Evolutionary conservation across 2,797 vertebrate species (phyloP).

Genomic region (Yasuhikotakia modesta): DNA sequence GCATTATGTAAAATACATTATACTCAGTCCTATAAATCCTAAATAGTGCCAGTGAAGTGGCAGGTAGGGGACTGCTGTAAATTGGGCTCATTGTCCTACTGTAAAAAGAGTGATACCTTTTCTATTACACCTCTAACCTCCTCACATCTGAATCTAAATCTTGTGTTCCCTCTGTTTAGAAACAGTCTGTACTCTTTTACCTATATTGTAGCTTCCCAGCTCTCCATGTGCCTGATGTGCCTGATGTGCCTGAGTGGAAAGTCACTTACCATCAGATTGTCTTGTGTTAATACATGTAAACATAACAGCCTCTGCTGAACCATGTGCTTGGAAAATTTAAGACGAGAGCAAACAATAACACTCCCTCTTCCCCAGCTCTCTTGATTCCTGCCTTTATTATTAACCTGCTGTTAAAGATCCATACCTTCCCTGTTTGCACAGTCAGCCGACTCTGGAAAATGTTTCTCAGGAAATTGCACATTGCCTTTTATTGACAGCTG

Average conservation of each 20-base stretch:
- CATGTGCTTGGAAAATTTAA: conserved; percentile 50
- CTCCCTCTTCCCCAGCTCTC: conserved; percentile 26
- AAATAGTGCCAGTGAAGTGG: too few species aligned
- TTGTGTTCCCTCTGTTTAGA: neutral
- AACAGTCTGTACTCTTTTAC: neutral
- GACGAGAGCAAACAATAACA: conserved; percentile 51
- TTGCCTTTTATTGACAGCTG: conserved; percentile 50
- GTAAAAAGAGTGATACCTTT: too few species aligned
- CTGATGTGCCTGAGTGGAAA: conserved; percentile 7
- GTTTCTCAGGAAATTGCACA: conserved; percentile 56
- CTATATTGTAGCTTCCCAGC: neutral
- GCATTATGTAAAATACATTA: too few species aligned
- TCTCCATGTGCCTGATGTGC: neutral
- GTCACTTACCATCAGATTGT: conserved; percentile 46
- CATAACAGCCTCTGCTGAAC: conserved; percentile 40
- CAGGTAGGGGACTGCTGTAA: too few species aligned
- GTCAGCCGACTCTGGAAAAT: conserved; percentile 16
- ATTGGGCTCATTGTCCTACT: too few species aligned
- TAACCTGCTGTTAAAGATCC: conserved; percentile 38
- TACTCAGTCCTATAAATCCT: too few species aligned
- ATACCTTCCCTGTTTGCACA: conserved; percentile 38
- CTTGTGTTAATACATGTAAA: conserved; percentile 40
- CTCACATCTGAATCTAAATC: too few species aligned
- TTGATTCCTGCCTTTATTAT: conserved; percentile 38
- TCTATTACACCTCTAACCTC: too few species aligned